Conservation (phyloP, 2,113 vertebrate genomes). For the Hemicordylus capensis region DNA sequence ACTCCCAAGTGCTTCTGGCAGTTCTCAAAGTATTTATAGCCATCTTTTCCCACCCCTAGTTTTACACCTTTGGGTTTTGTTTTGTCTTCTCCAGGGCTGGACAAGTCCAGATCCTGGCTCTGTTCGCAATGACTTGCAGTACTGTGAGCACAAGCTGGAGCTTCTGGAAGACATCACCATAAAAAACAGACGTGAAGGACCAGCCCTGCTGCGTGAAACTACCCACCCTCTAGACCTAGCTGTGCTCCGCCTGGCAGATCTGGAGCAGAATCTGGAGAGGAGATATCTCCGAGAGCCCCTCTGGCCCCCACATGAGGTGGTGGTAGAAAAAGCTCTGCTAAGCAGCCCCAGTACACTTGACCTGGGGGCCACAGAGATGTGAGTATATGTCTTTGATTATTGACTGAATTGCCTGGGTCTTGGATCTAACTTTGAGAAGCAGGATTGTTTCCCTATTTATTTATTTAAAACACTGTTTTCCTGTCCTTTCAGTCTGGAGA, state of each 20-base stretch:
- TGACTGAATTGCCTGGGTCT: too few relatives aligned
- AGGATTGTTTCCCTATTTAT: not conserved
- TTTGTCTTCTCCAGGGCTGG: conserved; percentile 79
- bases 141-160: conserved; percentile 89
- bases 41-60: not conserved
- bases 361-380: conserved; percentile 72
- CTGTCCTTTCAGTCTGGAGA: not conserved
- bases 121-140: conserved; percentile 85
- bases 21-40: not conserved
- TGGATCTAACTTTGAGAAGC: not conserved
- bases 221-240: conserved; percentile 92
- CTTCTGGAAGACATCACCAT: conserved; percentile 87
- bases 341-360: conserved; percentile 55
- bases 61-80: not conserved
- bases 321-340: conserved; percentile 82
- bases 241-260: conserved; percentile 83
- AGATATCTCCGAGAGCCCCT: conserved; percentile 94
- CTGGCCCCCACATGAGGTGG: conserved; percentile 89
- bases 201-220: conserved; percentile 78
- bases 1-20: not conserved
- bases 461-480: not conserved
- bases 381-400: conserved; percentile 36
- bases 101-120: conserved; percentile 88
- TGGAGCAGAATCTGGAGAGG: conserved; percentile 92
- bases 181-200: conserved; percentile 85